phyloP scores from a whole-genome alignment of 2,888 invertebrate species.

The Gerris lacustris region DNA sequence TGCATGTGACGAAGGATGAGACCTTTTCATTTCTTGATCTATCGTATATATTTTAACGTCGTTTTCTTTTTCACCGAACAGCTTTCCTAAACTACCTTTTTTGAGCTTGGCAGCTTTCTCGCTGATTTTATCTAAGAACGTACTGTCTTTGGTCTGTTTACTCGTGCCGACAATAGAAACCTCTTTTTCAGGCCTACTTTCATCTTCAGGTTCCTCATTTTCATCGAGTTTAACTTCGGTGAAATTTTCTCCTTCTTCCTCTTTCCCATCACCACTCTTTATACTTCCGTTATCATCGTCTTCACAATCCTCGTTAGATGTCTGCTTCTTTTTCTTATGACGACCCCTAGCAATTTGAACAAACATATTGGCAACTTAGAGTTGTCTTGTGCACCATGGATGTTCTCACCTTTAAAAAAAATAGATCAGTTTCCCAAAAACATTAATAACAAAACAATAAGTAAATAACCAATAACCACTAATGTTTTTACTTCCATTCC shows the following conservation, averaged over 20 bases:
- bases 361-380: slow-evolving; percentile 18
- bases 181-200: background rate
- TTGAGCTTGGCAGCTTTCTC: slow-evolving; percentile 17
- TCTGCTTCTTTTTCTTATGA: slow-evolving; percentile 13
- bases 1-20: background rate
- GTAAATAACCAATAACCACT: too few relatives aligned
- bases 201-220: slow-evolving; percentile 8
- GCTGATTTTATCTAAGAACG: slow-evolving; percentile 18
- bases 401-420: too few relatives aligned
- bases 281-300: slow-evolving; percentile 7
- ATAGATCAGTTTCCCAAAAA: too few relatives aligned
- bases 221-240: slow-evolving; percentile 13
- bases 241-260: slow-evolving; percentile 9
- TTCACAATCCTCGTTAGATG: slow-evolving; percentile 10
- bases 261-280: background rate
- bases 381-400: too few relatives aligned
- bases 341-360: slow-evolving; percentile 24
- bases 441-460: too few relatives aligned
- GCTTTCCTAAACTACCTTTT: slow-evolving; percentile 15
- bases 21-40: slow-evolving; percentile 19
- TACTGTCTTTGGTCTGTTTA: background rate
- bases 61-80: slow-evolving; percentile 14
- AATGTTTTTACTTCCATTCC: too few relatives aligned
- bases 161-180: background rate
- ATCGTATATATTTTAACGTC: slow-evolving; percentile 21